Evolutionary conservation across 2,113 vertebrate genomes (phyloP), one percentile per base, ranked within the genome.

Genomic region (Urocynchramus pylzowi): DNA sequence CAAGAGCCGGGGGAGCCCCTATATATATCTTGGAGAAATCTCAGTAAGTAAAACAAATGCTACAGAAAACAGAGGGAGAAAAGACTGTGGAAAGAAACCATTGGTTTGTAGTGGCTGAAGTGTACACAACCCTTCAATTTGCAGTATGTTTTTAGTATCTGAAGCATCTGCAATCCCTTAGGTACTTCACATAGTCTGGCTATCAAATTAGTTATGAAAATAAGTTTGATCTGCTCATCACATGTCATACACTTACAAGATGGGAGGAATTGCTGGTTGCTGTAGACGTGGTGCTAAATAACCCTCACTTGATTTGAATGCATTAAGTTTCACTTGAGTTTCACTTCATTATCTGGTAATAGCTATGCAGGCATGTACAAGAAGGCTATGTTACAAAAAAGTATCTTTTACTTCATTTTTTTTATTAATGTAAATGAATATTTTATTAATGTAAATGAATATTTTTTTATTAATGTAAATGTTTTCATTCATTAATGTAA

Each of bases 1-100:
- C 98, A 99, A 93, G 99, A 99, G 68, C 98, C 98, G 0, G 98
- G 98, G 56, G 98, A 99, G 19, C 99, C 99, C 10, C 98, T 99
- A 8, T 99, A 99, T 96, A 98, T 98, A 64, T 98, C 98, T 49
- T 99, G 99, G 99, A 99, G 99, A 87, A 98, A 97, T 82, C 96
- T 99, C 57, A 98, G 99, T 99, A 93, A 99, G 99, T 99, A 84
- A 85, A 95, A 68, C 15, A 45, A 84, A 56, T 64, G 39, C 87
- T 80, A 41, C 30, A 75, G 37, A 88, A 68, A 63, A 63, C 60
- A 76, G 60, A 61, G 35, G 24, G 35, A 74, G 23, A n/a, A 54
- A 44, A 63, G 10, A 11, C 23, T 82, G 1, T 50, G 57, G 56
- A 74, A 80, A 53, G 4, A 65, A 90, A 50, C 33, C 1, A 2